Conservation (phyloP, 2,113 vertebrate genomes). For the Gavialis gangeticus region DNA sequence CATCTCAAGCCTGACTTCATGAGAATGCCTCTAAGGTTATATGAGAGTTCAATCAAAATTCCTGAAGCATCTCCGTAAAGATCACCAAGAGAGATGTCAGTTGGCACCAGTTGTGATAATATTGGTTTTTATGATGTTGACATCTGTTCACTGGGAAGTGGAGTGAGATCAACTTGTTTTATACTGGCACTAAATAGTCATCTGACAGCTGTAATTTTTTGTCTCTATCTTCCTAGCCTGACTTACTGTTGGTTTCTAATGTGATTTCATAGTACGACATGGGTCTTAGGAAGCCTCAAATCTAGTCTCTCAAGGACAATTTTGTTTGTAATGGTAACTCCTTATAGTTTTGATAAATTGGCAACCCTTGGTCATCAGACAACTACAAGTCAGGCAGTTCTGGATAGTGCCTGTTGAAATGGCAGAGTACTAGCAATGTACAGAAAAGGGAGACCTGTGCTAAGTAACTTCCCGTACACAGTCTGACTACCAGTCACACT, state of each 20-base stretch:
- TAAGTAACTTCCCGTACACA: not conserved
- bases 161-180: not conserved
- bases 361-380: accelerated
- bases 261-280: accelerated
- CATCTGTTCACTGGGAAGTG: accelerated
- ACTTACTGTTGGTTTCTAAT: accelerated
- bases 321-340: accelerated
- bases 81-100: not conserved
- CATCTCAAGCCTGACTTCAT: not conserved
- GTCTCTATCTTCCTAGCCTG: not conserved
- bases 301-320: accelerated
- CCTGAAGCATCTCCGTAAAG: not conserved
- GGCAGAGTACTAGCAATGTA: not conserved
- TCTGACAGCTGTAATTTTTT: not conserved
- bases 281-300: not conserved
- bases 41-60: not conserved
- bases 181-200: not conserved
- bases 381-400: accelerated
- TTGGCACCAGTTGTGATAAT: too few species aligned
- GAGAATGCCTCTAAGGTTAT: not conserved
- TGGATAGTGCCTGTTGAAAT: not conserved
- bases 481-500: not conserved
- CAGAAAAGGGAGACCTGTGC: not conserved
- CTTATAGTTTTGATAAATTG: accelerated
- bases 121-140: not conserved